Evolutionary conservation across 92 coral and sea anemone species (phyloP).

Genomic region (Scolanthus callimorphus): DNA sequence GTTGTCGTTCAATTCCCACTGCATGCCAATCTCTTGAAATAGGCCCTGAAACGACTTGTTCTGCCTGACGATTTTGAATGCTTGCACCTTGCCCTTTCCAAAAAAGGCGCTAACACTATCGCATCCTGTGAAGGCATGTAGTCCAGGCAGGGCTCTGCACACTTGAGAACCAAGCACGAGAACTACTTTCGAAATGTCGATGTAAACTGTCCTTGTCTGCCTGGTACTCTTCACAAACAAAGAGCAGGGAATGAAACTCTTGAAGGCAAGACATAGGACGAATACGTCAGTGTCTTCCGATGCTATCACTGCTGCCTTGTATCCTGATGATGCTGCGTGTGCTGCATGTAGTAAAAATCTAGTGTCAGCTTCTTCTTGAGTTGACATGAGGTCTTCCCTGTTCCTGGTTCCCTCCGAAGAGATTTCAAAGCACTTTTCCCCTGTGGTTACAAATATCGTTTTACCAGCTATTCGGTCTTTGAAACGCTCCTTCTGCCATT

Average conservation of each 20-base stretch:
- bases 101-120: conserved; percentile 63
- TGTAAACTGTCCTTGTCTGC: conserved; percentile 38
- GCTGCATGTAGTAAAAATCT: conserved; percentile 36
- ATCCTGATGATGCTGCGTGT: conserved; percentile 38
- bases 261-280: conserved; percentile 26
- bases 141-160: conserved; percentile 44
- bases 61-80: conserved; percentile 19
- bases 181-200: conserved; percentile 35
- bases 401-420: conserved; percentile 13
- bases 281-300: conserved; percentile 63
- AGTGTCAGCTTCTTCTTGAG: conserved; percentile 58
- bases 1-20: conserved; percentile 31
- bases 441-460: conserved; percentile 36
- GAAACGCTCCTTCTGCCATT: conserved; percentile 33
- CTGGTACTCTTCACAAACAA: conserved; percentile 43
- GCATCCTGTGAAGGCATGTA: conserved; percentile 65
- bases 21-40: conserved; percentile 17
- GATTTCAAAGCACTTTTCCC: conserved; percentile 24
- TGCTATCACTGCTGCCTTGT: conserved; percentile 23
- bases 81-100: conserved; percentile 36
- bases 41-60: conserved; percentile 16
- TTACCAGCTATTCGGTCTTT: conserved; percentile 27
- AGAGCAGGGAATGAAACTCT: conserved; percentile 21
- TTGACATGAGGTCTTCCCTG: conserved; percentile 32
- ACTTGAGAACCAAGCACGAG: conserved; percentile 35